phyloP scores from a whole-genome alignment of 2,113 vertebrate species.

The Haemorhous mexicanus region DNA sequence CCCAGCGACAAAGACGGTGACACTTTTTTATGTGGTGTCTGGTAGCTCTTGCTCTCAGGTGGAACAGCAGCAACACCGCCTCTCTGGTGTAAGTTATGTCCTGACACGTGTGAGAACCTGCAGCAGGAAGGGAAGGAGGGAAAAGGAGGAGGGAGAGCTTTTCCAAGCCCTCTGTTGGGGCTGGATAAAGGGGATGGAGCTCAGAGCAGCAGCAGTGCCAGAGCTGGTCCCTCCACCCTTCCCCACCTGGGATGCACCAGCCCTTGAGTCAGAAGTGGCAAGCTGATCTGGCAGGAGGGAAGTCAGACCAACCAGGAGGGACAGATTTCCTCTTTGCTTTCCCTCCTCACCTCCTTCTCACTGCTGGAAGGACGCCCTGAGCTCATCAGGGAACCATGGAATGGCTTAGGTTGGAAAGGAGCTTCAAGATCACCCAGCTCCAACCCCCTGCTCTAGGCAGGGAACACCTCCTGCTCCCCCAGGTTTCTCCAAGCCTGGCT shows the following conservation, averaged over 20 bases:
- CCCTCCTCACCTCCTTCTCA: not conserved
- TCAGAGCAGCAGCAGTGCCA: not conserved
- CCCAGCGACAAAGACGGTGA: not conserved
- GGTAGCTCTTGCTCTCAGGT: not conserved
- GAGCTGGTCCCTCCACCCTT: not conserved
- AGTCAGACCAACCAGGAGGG: accelerated
- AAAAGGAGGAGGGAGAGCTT: not conserved
- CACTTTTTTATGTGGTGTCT: not conserved
- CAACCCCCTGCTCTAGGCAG: not conserved
- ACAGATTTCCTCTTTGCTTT: not conserved
- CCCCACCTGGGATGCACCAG: not conserved
- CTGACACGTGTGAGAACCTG: accelerated
- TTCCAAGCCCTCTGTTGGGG: not conserved
- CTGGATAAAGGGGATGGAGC: not conserved
- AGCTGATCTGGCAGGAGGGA: not conserved
- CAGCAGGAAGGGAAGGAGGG: not conserved
- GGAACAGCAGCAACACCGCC: not conserved
- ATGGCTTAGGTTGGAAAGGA: not conserved
- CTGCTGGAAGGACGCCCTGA: not conserved
- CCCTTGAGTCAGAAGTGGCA: not conserved
- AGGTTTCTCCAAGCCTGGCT: not conserved
- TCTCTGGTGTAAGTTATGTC: not conserved
- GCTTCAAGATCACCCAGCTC: not conserved
- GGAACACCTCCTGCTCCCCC: not conserved
- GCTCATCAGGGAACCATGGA: not conserved